phyloP scores from a whole-genome alignment of 2,888 invertebrate species.

The Anaspis maculata region DNA sequence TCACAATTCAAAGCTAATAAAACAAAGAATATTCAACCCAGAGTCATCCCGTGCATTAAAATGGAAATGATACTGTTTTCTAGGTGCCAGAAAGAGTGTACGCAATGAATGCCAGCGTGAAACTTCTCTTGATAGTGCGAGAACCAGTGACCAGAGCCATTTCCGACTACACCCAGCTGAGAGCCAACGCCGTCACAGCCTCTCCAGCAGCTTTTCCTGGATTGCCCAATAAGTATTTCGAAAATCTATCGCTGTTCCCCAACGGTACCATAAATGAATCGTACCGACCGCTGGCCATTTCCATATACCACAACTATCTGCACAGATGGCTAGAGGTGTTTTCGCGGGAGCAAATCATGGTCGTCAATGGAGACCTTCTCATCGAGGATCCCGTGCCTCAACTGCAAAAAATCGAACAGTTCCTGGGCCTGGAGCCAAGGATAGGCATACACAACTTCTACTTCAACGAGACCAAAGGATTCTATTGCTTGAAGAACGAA shows the following conservation, averaged over 20 bases:
- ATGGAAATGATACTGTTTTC: too few relatives aligned
- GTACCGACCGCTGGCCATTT: slow-evolving; percentile 77
- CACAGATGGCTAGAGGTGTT: slow-evolving; percentile 89
- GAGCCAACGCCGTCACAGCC: slow-evolving; percentile 72
- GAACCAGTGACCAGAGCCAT: slow-evolving; percentile 94
- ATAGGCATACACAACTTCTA: slow-evolving; percentile 85
- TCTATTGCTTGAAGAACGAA: slow-evolving; percentile 85
- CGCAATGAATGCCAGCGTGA: slow-evolving; percentile 88
- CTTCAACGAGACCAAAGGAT: slow-evolving; percentile 94
- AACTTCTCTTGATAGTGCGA: slow-evolving; percentile 85
- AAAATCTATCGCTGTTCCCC: slow-evolving; percentile 69
- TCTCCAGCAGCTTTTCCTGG: slow-evolving; percentile 62
- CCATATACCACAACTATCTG: slow-evolving; percentile 85
- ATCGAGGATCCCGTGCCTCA: slow-evolving; percentile 87
- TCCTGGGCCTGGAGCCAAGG: slow-evolving; percentile 64
- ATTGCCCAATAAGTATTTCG: slow-evolving; percentile 53
- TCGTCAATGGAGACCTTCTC: slow-evolving; percentile 90
- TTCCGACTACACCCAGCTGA: slow-evolving; percentile 92
- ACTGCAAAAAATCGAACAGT: slow-evolving; percentile 76
- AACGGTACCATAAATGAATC: slow-evolving; percentile 79
- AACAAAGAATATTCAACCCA: too few relatives aligned
- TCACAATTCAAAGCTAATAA: too few relatives aligned
- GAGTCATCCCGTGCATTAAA: too few relatives aligned
- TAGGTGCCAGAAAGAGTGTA: slow-evolving; percentile 88
- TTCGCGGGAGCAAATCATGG: slow-evolving; percentile 80